These are phyloP conservation scores for Monodelphis domestica DNA, from an alignment of 2,797 vertebrate genomes.

Conservation along the genomic window DNA sequence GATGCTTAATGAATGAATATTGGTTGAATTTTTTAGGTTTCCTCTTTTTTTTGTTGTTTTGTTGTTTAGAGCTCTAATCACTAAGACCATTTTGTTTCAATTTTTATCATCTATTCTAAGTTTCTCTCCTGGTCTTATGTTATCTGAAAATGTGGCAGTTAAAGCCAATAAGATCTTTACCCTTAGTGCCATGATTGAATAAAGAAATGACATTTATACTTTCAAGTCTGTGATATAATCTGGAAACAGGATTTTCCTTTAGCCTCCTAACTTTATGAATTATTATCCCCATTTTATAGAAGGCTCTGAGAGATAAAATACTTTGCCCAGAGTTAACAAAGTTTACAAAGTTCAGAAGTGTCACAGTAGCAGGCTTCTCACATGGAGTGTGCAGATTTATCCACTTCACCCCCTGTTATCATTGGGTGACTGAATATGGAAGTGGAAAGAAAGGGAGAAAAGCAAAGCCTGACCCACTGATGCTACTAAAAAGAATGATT, in stretches of 20 bases:
- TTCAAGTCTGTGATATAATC: background rate
- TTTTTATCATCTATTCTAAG: background rate
- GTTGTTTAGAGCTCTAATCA: background rate
- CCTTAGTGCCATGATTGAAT: background rate
- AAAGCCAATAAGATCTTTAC: background rate
- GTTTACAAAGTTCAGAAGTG: background rate
- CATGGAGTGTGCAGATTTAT: background rate
- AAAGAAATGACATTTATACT: background rate
- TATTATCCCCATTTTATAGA: background rate
- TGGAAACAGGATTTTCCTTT: background rate
- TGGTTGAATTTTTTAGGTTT: background rate
- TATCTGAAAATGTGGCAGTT: background rate
- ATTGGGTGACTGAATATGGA: background rate
- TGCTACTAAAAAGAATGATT: background rate
- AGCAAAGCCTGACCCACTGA: background rate
- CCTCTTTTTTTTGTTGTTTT: background rate
- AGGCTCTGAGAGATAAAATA: background rate
- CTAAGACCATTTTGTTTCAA: background rate
- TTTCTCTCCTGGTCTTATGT: background rate
- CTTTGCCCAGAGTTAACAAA: background rate
- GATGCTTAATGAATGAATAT: background rate
- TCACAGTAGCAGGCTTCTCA: background rate
- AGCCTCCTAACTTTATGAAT: background rate
- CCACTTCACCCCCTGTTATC: background rate
- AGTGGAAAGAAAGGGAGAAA: background rate